These are phyloP conservation scores for Delphinapterus leucas DNA, from an alignment of 2,113 vertebrate species.

Conservation along the genomic window DNA sequence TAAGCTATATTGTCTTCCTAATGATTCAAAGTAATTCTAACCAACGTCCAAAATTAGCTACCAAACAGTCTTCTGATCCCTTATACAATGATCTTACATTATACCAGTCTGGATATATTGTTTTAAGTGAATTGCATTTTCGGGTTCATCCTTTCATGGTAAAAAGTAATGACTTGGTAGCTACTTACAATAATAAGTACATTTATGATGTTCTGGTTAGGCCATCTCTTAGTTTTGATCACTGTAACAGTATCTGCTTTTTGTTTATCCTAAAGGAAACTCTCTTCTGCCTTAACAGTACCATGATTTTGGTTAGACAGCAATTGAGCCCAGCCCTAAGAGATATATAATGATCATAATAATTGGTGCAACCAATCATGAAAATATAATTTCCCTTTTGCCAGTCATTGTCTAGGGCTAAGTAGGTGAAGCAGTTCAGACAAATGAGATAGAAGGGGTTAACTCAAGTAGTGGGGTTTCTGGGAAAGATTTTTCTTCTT, in stretches of 20 bases:
- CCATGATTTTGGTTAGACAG: neutral
- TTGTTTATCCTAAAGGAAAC: neutral
- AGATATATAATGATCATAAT: neutral
- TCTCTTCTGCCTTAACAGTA: neutral
- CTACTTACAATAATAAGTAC: neutral
- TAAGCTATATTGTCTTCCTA: neutral
- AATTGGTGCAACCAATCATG: neutral
- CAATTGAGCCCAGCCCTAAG: neutral
- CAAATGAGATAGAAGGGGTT: neutral
- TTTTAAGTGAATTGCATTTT: neutral
- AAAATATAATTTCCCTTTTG: slow-evolving; percentile 26
- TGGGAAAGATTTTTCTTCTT: neutral
- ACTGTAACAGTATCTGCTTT: neutral
- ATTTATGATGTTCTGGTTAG: neutral
- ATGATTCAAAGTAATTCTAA: slow-evolving; percentile 2
- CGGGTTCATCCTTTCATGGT: neutral
- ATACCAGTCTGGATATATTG: neutral
- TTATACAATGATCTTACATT: neutral
- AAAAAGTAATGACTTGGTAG: neutral
- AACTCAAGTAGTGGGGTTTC: neutral
- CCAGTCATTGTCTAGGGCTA: neutral
- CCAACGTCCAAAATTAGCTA: neutral
- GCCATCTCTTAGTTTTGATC: slow-evolving; percentile 11
- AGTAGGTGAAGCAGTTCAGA: neutral
- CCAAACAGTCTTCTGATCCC: neutral